Evolutionary conservation across 2,797 vertebrate genomes (phyloP).

Genomic region (Megalops cyprinoides): DNA sequence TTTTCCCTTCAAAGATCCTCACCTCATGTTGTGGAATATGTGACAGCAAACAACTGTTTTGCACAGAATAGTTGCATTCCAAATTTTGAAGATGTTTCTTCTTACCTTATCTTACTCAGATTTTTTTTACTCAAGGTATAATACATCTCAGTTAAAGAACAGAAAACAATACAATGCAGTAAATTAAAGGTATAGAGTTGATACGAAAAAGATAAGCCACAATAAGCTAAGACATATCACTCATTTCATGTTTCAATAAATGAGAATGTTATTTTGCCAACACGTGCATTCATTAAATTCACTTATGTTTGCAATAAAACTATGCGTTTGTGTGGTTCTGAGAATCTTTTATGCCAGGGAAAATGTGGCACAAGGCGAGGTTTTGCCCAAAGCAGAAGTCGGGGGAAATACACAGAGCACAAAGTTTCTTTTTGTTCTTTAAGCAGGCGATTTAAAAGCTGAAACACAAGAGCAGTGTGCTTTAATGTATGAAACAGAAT

Average conservation of each 20-base stretch:
- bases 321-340: not conserved
- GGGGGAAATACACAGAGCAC: slow-evolving; percentile 72
- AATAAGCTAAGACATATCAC: not conserved
- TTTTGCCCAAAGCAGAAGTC: slow-evolving; percentile 76
- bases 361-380: slow-evolving; percentile 67
- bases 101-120: too few relatives aligned
- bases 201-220: not conserved
- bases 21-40: too few relatives aligned
- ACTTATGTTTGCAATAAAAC: not conserved
- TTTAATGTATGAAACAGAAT: slow-evolving; percentile 74
- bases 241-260: too few relatives aligned
- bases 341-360: slow-evolving; percentile 46
- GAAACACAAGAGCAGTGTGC: slow-evolving; percentile 75
- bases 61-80: too few relatives aligned
- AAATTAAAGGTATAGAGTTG: not conserved
- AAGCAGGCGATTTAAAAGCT: slow-evolving; percentile 72
- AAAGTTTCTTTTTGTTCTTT: slow-evolving; percentile 57
- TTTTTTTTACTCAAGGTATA: too few relatives aligned
- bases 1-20: too few relatives aligned
- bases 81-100: too few relatives aligned
- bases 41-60: too few relatives aligned
- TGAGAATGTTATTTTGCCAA: too few relatives aligned
- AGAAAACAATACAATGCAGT: too few relatives aligned
- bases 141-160: too few relatives aligned
- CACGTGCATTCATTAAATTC: not conserved